Evolutionary conservation across 2,797 vertebrate genomes (phyloP).

Genomic region (Scleropages formosus): DNA sequence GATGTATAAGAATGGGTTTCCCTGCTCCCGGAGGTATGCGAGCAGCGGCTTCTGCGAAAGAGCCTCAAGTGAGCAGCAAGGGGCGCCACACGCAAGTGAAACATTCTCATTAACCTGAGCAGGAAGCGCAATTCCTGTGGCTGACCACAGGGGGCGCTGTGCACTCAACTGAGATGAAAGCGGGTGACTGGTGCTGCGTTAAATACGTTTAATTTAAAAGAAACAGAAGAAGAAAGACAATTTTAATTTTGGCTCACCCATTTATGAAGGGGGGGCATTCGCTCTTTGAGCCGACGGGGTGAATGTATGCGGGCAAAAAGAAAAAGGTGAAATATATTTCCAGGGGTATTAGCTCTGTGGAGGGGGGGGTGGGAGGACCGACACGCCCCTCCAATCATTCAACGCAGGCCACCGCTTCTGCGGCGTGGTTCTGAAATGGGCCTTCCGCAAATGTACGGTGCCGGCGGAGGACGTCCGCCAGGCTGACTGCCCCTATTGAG

Average conservation of each 20-base stretch:
- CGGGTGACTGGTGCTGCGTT: too few species aligned
- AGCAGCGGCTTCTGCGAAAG: too few species aligned
- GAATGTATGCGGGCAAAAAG: too few species aligned
- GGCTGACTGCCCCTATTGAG: not conserved
- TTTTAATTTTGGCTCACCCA: slow-evolving; percentile 14
- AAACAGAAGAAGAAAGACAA: not conserved
- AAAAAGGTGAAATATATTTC: too few species aligned
- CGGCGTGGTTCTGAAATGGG: not conserved
- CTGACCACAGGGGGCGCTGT: slow-evolving; percentile 60
- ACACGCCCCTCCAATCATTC: not conserved
- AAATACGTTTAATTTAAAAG: slow-evolving; percentile 8
- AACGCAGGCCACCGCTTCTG: not conserved
- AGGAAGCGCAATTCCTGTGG: slow-evolving; percentile 1
- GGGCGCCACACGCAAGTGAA: slow-evolving; percentile 43
- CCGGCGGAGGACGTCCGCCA: not conserved
- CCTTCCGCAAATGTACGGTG: not conserved
- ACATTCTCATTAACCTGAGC: not conserved
- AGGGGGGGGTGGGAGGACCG: slow-evolving; percentile 4
- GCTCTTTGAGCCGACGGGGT: too few species aligned
- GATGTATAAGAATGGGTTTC: too few species aligned
- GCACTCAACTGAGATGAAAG: slow-evolving; percentile 36
- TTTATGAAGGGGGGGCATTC: too few species aligned
- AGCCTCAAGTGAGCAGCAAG: slow-evolving; percentile 43
- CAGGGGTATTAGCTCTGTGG: not conserved
- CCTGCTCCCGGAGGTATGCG: too few species aligned